Conservation (phyloP, 2,797 vertebrate genomes). For the Pangasius krempfi region DNA sequence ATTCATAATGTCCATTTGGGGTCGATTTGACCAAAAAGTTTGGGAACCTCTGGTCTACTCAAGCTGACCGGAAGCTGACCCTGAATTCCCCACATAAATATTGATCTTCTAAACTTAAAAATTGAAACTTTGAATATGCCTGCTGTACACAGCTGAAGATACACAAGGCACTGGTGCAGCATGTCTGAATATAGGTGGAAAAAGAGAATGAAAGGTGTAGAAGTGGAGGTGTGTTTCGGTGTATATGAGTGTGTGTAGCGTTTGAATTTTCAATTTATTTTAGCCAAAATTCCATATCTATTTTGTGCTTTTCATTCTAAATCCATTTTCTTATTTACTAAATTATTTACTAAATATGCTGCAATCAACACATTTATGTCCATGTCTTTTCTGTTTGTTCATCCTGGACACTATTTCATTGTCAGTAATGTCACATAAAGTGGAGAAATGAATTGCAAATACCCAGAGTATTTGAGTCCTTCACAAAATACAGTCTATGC, state of each 20-base stretch:
- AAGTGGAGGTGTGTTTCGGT: constrained; percentile 3
- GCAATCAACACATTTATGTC: not conserved
- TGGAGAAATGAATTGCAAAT: not conserved
- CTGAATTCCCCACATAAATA: not conserved
- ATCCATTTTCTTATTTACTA: too few species aligned
- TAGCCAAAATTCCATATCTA: not conserved
- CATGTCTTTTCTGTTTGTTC: not conserved
- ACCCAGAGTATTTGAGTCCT: not conserved
- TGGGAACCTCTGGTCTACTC: not conserved
- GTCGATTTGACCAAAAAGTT: not conserved
- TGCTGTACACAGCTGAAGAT: not conserved
- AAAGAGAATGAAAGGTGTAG: not conserved
- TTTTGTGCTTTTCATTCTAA: not conserved
- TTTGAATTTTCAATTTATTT: not conserved
- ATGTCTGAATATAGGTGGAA: not conserved
- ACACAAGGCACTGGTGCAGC: not conserved
- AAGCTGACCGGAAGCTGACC: not conserved
- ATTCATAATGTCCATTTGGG: not conserved
- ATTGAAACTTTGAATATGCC: not conserved
- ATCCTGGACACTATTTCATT: not conserved
- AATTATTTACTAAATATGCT: not conserved
- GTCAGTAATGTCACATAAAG: not conserved
- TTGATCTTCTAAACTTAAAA: not conserved
- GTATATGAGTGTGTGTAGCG: not conserved
- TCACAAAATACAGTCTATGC: constrained; percentile 36